Percentiles rank a stretch among this genome's conserved stretches.
Evolutionary conservation across 1,140 invertebrate species (phyloP).

Genomic region (Pogonognathellus flavescens): DNA sequence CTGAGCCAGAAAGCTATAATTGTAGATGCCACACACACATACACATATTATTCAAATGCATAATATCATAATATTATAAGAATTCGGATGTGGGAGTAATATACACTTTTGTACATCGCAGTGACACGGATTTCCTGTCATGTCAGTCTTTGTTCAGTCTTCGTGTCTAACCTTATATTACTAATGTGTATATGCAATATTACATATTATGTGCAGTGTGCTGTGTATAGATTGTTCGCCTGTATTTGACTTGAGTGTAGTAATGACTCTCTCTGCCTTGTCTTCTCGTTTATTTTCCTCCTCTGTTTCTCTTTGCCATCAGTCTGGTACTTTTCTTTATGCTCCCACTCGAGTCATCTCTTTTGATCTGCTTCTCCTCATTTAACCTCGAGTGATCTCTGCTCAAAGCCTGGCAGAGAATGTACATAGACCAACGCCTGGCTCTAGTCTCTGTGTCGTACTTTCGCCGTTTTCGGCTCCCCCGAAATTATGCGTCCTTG

Average conservation of each 20-base stretch:
- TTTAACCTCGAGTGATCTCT: background rate
- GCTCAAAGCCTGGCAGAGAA: background rate
- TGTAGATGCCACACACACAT: background rate
- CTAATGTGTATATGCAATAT: background rate
- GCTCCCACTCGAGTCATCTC: background rate
- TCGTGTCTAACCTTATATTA: no score
- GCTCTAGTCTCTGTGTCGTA: no score
- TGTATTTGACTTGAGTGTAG: background rate
- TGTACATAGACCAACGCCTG: background rate
- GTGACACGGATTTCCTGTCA: no score
- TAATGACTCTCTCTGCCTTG: background rate
- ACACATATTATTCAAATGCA: background rate
- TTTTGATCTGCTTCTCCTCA: slow-evolving; percentile 3
- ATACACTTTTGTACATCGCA: no score
- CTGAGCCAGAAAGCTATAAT: background rate
- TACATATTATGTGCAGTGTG: background rate
- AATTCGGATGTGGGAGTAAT: background rate
- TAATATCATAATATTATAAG: background rate
- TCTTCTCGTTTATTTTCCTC: background rate
- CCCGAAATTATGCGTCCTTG: background rate
- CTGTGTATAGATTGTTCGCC: background rate
- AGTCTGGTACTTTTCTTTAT: background rate
- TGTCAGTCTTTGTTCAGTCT: no score
- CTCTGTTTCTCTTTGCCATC: background rate
- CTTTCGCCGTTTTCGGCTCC: background rate